phyloP scores from a whole-genome alignment of 2,113 vertebrate species.

The Tyrannus savana region DNA sequence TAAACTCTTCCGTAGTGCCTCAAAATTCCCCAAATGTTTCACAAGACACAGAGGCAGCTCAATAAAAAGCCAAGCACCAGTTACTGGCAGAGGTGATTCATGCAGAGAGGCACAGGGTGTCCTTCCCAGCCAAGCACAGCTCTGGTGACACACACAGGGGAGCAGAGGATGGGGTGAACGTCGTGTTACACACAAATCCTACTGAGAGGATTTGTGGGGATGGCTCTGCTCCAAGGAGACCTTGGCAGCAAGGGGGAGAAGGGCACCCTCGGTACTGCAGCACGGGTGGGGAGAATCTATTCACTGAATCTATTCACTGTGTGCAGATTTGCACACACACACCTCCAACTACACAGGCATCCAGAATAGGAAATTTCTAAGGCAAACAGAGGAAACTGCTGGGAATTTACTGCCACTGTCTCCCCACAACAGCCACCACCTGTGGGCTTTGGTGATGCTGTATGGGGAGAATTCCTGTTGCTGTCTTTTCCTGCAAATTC shows the following conservation, averaged over 20 bases:
- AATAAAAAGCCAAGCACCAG: neutral
- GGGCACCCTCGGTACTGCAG: neutral
- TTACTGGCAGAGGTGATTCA: neutral
- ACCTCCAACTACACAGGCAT: rapidly evolving
- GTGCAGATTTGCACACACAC: neutral
- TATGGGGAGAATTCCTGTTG: neutral
- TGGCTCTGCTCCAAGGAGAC: neutral
- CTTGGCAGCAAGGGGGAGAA: neutral
- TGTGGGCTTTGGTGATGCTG: neutral
- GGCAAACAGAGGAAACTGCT: neutral
- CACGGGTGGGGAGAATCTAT: neutral
- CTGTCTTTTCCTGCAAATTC: neutral
- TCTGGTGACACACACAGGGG: rapidly evolving
- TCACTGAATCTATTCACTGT: no score
- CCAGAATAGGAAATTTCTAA: neutral
- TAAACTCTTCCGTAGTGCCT: neutral
- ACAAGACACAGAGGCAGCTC: neutral
- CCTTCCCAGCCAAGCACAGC: neutral
- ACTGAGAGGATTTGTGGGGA: neutral
- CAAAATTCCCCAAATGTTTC: neutral
- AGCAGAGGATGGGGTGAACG: neutral
- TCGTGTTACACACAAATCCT: neutral
- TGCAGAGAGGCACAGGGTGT: rapidly evolving
- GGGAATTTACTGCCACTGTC: neutral
- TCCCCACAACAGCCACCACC: neutral